Base-by-base conservation (phyloP, 2,113 vertebrate species). In the Ochotona princeps region DNA sequence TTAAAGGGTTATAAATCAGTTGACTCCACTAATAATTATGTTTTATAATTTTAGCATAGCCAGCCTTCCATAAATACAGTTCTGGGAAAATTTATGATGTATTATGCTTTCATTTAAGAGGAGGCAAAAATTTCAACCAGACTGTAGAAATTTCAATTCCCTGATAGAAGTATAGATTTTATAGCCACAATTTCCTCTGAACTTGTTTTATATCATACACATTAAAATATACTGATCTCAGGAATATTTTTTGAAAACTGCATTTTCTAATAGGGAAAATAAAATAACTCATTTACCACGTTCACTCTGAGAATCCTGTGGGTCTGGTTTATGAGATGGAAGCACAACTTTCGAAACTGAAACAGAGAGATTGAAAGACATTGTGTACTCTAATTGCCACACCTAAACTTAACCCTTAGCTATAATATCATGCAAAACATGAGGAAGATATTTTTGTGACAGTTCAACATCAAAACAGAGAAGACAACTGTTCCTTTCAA, bases 251-350 rank as follows among this genome's bases (percentile, higher is more conserved):
- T 93, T 18, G 1, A 92, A 86, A 93, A 95, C 23, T 51, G 86
- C 0, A 81, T n/a, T 82, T 89, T 26, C 11, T 83, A 88, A 63
- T 6, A 60, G 38, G 86, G 87, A 97, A 96, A 89, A 89, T 5
- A 73, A 95, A 89, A 80, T 87, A 70, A 96, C 91, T 78, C 2
- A 94, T 98, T 98, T 98, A 98, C 98, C 98, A 96, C 97, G 91
- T 92, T 96, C 97, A 1, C 79, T 91, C 61, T 91, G 93, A 83
- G 97, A 97, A 89, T 21, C 66, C 74, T 97, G 95, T 0, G 96
- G 94, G 14, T 69, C 95, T 94, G 69, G 93, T 92, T 97, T 97
- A 80, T 79, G 86, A 96, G 97, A 96, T 95, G 93, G 96, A 69
- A 93, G 70, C 76, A 69, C 61, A 60, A 97, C 98, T 95, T 94